phyloP scores from a whole-genome alignment of 2,113 vertebrate species.

The Cyprinodon variegatus region DNA sequence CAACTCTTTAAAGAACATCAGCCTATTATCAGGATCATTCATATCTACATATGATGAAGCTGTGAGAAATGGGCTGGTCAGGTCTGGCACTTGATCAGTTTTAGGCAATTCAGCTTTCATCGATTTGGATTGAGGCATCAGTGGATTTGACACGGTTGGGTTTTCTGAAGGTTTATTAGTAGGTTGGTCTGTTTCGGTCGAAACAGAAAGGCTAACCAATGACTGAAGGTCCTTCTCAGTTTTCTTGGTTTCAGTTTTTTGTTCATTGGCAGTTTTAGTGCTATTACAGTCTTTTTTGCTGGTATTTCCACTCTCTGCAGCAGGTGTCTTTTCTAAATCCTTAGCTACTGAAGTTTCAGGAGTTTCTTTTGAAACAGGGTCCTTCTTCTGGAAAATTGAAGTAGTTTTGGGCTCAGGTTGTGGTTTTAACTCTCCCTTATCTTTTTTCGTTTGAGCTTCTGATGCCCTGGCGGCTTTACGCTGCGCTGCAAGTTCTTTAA shows the following conservation, averaged over 20 bases:
- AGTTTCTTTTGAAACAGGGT: conserved; percentile 1
- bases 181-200: background rate
- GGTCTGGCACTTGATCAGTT: conserved; percentile 28
- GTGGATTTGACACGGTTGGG: background rate
- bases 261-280: conserved; percentile 15
- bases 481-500: conserved; percentile 71
- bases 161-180: background rate
- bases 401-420: conserved; percentile 9
- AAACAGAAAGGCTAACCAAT: background rate
- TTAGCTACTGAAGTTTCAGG: conserved; percentile 5
- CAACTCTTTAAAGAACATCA: conserved; percentile 71
- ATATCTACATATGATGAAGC: conserved; percentile 59
- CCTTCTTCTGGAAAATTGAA: conserved; percentile 23
- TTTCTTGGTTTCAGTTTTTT: background rate
- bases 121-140: conserved; percentile 16
- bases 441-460: conserved; percentile 46
- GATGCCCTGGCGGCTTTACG: conserved; percentile 58
- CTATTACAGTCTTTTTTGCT: conserved; percentile 7
- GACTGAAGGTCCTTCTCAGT: background rate
- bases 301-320: conserved; percentile 17
- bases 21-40: conserved; percentile 63
- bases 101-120: conserved; percentile 40
- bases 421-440: conserved; percentile 15
- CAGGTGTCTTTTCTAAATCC: background rate
- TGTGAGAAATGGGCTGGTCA: conserved; percentile 19